Conservation (phyloP, 2,888 invertebrate species). For the Phortica okadai region DNA sequence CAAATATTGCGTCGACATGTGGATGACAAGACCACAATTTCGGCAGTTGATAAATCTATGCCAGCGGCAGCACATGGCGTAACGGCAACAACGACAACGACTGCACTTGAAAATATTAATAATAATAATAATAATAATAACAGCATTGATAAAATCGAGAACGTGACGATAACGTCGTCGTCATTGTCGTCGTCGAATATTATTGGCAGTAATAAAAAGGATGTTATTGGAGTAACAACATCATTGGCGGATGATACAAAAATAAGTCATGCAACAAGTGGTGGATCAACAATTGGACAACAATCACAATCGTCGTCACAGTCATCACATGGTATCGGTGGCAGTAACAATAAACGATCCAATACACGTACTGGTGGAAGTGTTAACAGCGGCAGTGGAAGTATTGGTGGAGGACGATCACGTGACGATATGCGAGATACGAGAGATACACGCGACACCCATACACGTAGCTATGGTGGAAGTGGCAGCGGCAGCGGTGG, state of each 20-base stretch:
- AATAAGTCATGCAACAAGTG: conserved; percentile 19
- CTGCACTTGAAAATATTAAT: no score
- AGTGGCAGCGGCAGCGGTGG: conserved; percentile 71
- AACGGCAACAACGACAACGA: no score
- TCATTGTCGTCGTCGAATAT: background rate
- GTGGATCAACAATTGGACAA: conserved; percentile 36
- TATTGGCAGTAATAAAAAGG: background rate
- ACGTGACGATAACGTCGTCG: background rate
- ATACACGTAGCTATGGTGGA: conserved; percentile 65
- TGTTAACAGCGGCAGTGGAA: background rate
- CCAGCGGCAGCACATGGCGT: background rate
- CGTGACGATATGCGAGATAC: conserved; percentile 48
- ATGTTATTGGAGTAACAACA: background rate
- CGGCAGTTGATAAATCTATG: no score
- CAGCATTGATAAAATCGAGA: conserved; percentile 27
- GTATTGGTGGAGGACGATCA: conserved; percentile 47
- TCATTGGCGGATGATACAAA: no score
- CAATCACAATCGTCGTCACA: background rate
- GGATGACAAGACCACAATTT: conserved; percentile 51
- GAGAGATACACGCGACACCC: conserved; percentile 74
- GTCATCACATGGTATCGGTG: conserved; percentile 2
- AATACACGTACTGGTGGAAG: conserved; percentile 76
- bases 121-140: no score
- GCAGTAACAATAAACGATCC: conserved; percentile 58
- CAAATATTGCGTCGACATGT: conserved; percentile 75